Evolutionary conservation across 2,797 vertebrate species (phyloP), one percentile per base, ranked within the genome.

Genomic region (Gallinago nigripennis): DNA sequence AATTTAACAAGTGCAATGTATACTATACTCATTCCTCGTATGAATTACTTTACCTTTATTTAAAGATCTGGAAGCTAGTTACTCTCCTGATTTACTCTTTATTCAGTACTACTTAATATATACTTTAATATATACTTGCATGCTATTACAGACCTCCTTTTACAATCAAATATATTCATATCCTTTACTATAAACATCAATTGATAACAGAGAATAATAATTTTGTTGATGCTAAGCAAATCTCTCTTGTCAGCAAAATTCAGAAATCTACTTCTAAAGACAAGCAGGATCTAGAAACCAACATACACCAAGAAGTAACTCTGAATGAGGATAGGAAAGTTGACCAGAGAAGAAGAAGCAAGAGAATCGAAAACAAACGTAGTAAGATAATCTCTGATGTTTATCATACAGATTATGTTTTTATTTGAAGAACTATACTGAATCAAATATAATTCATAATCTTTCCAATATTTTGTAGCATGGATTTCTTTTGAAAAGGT

Each of bases 321-420:
- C 86, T 79, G 58, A 65, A 88, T 4, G 48, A 68, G 57, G 66
- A 65, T 35, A 58, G 64, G 64, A 75, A 57, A 70, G n/a, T 27
- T 88, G 39, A 93, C 43, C 66, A 85, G 50, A 94, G 86, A 69
- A 95, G 89, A 92, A 97, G 81, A 61, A 97, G 92, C 48, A 81
- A 85, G 86, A 97, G 92, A 92, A 54, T 94, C 15, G 10, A 54
- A 76, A 68, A 31, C 58, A 97, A 91, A 90, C 79, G 11, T 15
- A 95, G 98, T 98, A 94, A 97, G 96, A 48, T 58, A 57, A 37
- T 85, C 51, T 96, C 16, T 88, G 43, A 17, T 95, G 37, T 86
- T 90, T 83, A 35, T 68, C 28, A 31, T 48, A 45, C 8, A 68
- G 17, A 19, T 61, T n/a, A 28, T 72, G 41, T 68, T 85, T 51